A percentile compares a stretch with the other conserved stretches of the same genome.
phyloP scores from a whole-genome alignment of 2,888 invertebrate genomes.

The Diachrysia chrysitis region DNA sequence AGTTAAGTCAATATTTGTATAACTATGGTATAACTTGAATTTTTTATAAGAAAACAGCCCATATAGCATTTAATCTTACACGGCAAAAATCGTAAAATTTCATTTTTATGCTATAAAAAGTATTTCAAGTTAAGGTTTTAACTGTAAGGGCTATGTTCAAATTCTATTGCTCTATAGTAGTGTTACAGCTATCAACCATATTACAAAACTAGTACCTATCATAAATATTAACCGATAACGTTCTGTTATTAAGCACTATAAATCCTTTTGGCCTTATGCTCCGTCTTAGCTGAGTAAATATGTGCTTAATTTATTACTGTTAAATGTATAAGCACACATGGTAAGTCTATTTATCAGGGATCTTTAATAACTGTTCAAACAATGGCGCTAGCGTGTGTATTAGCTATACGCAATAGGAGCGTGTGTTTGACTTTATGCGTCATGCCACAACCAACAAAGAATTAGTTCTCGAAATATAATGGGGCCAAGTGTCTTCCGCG shows the following conservation, averaged over 20 bases:
- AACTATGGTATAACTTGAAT: neutral
- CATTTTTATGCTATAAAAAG: no score
- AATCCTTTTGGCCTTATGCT: slow-evolving; percentile 38
- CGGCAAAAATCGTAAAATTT: no score
- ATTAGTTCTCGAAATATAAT: slow-evolving; percentile 71
- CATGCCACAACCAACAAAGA: slow-evolving; percentile 69
- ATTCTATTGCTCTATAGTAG: neutral
- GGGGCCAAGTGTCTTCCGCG: slow-evolving; percentile 69
- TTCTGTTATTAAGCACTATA: neutral
- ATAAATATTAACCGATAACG: neutral
- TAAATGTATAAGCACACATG: slow-evolving; percentile 32
- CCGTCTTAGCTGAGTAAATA: slow-evolving; percentile 42
- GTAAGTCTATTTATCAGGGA: slow-evolving; percentile 45
- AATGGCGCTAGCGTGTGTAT: slow-evolving; percentile 50
- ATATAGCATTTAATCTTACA: no score
- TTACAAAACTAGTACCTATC: neutral
- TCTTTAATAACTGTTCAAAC: slow-evolving; percentile 45
- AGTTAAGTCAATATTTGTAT: neutral
- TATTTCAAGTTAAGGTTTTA: no score
- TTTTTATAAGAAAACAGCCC: neutral
- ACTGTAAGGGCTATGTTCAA: no score
- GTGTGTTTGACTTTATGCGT: slow-evolving; percentile 63
- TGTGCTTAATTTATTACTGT: slow-evolving; percentile 49
- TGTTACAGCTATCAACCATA: neutral
- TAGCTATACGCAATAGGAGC: slow-evolving; percentile 46